Percentiles rank a stretch among this genome's conserved stretches.
These are phyloP conservation scores for Osmerus mordax DNA, from an alignment of 2,113 vertebrate genomes.

Conservation along the genomic window DNA sequence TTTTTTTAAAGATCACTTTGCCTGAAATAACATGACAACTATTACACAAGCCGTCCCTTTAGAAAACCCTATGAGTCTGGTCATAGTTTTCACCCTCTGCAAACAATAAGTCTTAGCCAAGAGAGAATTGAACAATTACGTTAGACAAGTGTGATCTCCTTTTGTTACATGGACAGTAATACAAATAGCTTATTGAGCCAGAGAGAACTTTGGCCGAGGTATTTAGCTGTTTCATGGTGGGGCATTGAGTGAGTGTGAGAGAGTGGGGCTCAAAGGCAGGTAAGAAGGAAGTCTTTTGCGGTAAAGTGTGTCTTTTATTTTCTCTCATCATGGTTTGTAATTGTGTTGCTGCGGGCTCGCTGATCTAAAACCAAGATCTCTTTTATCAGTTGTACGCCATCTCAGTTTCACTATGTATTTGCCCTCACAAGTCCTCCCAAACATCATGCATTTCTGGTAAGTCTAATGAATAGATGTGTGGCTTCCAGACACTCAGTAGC, in stretches of 20 bases:
- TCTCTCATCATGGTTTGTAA: constrained; percentile 22
- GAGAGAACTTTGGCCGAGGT: not conserved
- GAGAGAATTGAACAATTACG: not conserved
- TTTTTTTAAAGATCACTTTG: too few relatives aligned
- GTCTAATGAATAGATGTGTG: not conserved
- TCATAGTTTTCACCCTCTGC: too few relatives aligned
- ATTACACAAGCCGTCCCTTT: too few relatives aligned
- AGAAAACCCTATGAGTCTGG: too few relatives aligned
- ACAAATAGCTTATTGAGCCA: not conserved
- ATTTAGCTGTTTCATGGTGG: not conserved
- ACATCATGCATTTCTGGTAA: not conserved
- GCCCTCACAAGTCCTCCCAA: not conserved
- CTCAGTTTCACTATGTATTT: not conserved
- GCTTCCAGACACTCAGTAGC: not conserved
- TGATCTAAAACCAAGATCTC: constrained; percentile 19
- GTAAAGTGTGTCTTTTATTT: constrained; percentile 18
- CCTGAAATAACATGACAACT: too few relatives aligned
- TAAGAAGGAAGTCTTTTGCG: not conserved
- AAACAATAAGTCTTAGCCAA: not conserved
- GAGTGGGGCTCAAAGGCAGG: constrained; percentile 1
- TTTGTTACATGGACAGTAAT: not conserved
- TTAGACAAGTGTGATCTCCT: not conserved
- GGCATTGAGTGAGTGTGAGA: not conserved
- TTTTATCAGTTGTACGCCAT: not conserved
- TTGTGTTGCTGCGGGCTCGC: constrained; percentile 21